These are phyloP conservation scores for Mesoligia furuncula DNA, from an alignment of 2,888 invertebrate species.

Conservation along the genomic window DNA sequence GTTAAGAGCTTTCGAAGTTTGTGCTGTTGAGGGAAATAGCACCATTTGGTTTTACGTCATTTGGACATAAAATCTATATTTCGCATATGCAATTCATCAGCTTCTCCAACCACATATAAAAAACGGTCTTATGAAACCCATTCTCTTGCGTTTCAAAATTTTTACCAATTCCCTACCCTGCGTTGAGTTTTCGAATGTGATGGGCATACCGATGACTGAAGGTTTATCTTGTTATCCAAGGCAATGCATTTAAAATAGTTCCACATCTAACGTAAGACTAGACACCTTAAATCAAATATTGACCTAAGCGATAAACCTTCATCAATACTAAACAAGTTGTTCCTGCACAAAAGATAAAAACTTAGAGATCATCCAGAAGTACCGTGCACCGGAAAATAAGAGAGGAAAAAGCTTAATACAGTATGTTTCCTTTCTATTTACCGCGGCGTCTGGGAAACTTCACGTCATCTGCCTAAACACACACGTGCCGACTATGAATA, in stretches of 20 bases:
- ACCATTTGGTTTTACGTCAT: neutral
- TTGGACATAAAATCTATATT: neutral
- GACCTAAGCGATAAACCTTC: neutral
- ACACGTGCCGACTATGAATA: slow-evolving; percentile 54
- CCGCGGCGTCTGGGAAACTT: slow-evolving; percentile 14
- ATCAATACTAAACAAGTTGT: neutral
- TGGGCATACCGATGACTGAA: neutral
- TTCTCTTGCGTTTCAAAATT: neutral
- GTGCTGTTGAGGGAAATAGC: neutral
- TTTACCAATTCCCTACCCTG: neutral
- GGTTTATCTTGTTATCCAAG: neutral
- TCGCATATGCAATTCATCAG: neutral
- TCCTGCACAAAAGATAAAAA: neutral
- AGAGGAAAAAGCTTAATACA: neutral
- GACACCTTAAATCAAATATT: neutral
- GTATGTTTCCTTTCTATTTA: slow-evolving; percentile 34
- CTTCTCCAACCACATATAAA: neutral
- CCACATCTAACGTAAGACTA: neutral
- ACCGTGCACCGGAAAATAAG: neutral
- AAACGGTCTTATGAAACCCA: neutral
- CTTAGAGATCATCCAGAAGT: neutral
- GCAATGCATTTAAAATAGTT: neutral
- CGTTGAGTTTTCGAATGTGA: neutral
- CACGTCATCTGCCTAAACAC: slow-evolving; percentile 40
- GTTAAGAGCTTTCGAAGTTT: slow-evolving; percentile 20